Percentiles rank a stretch among this genome's conserved stretches.
Conservation (phyloP, 2,113 vertebrate species). For the Rousettus leschenaultii region DNA sequence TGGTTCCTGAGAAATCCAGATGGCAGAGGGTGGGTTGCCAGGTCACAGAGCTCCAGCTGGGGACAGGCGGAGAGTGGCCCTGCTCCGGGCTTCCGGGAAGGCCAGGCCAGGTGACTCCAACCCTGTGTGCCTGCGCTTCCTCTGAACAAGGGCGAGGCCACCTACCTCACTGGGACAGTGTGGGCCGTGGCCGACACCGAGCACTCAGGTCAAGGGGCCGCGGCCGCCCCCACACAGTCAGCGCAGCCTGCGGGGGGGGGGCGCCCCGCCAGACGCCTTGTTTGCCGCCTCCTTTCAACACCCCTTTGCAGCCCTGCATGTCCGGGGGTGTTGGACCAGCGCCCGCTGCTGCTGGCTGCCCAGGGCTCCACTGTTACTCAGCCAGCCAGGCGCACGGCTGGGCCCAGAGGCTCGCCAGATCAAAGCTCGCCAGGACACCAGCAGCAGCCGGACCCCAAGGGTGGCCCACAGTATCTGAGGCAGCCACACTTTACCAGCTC, state of each 20-base stretch:
- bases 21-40: background rate
- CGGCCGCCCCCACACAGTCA: background rate
- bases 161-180: background rate
- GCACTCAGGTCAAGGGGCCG: background rate
- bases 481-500: background rate
- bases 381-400: background rate
- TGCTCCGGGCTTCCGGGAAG: background rate
- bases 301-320: accelerated
- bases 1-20: background rate
- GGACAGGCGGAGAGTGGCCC: background rate
- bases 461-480: background rate
- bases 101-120: background rate
- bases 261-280: background rate
- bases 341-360: background rate
- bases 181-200: background rate
- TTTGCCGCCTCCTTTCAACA: background rate
- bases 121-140: background rate
- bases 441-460: background rate
- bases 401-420: background rate
- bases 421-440: background rate
- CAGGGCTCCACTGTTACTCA: background rate
- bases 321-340: background rate
- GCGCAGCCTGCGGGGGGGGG: accelerated
- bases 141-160: background rate
- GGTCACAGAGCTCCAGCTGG: background rate